These are phyloP conservation scores for Marcusenius ussheri DNA, from an alignment of 2,113 vertebrate genomes.

Conservation along the genomic window DNA sequence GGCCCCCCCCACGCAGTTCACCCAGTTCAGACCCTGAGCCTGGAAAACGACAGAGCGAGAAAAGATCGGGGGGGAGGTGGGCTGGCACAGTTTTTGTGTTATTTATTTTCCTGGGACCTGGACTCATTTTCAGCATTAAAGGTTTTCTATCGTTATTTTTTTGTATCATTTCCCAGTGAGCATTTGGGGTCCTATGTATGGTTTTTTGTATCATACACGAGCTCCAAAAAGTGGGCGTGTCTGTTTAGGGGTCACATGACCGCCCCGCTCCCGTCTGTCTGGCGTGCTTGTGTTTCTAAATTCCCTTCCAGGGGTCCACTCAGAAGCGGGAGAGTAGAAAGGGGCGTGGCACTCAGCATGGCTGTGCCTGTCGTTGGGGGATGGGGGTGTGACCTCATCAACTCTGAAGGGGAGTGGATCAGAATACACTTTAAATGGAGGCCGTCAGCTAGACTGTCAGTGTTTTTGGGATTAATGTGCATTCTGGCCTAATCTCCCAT, in stretches of 20 bases:
- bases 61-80: neutral
- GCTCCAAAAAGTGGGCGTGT: neutral
- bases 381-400: neutral
- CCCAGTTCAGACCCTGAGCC: slow-evolving; percentile 67
- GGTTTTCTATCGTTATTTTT: slow-evolving; percentile 23
- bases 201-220: neutral
- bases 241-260: neutral
- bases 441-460: neutral
- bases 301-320: neutral
- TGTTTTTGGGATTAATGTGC: neutral
- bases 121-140: slow-evolving; percentile 15
- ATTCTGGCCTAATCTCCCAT: neutral
- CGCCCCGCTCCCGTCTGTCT: neutral
- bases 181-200: neutral
- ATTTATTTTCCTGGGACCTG: slow-evolving; percentile 45
- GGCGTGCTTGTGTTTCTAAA: neutral
- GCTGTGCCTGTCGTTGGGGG: neutral
- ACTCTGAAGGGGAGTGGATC: neutral
- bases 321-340: neutral
- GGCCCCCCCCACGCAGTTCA: slow-evolving; percentile 46
- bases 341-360: neutral
- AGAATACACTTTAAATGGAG: neutral
- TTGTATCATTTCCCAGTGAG: slow-evolving; percentile 7
- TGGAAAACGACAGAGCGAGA: slow-evolving; percentile 1
- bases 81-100: slow-evolving; percentile 12